Conservation (phyloP, 2,113 vertebrate species). For the Chloebia gouldiae region DNA sequence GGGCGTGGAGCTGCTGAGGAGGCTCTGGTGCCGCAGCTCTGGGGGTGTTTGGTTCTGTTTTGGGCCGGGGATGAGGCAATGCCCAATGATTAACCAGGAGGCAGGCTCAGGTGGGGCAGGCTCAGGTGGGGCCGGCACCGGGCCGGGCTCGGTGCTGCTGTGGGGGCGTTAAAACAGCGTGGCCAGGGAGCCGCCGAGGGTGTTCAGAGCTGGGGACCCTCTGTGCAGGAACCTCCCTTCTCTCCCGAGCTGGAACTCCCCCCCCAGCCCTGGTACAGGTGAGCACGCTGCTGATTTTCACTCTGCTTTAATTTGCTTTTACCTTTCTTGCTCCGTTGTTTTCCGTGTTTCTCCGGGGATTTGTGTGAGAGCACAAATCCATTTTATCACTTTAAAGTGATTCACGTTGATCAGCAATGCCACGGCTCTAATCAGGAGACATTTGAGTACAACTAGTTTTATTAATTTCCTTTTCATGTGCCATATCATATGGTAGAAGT, state of each 20-base stretch:
- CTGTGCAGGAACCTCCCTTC: neutral
- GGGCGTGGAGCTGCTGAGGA: neutral
- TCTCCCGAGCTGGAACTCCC: neutral
- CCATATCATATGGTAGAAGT: fast-evolving
- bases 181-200: neutral
- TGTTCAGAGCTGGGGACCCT: neutral
- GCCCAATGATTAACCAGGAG: neutral
- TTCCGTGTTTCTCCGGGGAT: neutral
- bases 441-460: neutral
- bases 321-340: neutral
- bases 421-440: neutral
- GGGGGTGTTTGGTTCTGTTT: fast-evolving
- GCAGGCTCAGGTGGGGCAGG: neutral
- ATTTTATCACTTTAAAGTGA: fast-evolving
- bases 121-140: neutral
- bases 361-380: neutral
- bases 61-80: neutral
- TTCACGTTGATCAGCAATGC: neutral
- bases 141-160: neutral
- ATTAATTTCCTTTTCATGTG: neutral
- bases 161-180: neutral
- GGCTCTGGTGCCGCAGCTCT: fast-evolving
- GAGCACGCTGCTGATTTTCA: neutral
- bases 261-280: neutral
- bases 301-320: neutral